Evolutionary conservation across 2,797 vertebrate species (phyloP), one percentile per base, ranked within the genome.

Genomic region (Esox lucius): DNA sequence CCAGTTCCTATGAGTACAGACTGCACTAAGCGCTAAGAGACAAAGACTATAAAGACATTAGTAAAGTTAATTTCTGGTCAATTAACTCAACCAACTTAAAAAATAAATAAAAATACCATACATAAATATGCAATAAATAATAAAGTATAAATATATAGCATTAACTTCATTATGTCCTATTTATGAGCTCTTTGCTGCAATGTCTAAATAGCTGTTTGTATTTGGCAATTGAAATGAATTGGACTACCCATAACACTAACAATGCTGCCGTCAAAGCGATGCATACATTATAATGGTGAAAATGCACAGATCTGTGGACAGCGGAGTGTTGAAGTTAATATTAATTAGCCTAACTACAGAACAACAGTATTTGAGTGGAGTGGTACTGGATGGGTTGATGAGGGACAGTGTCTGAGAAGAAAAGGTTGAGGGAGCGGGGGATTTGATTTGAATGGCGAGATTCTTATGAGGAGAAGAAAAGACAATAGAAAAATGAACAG

Each of bases 151-250:
- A 56, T 59, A 61, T 26, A 49, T 28, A 42, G 68, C 46, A 71
- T 59, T 35, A 7, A 31, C 53, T 35, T 33, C 19, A 56, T 39
- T 13, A 59, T 31, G 1, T 19, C n/a, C 15, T 61, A 71, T 71
- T 71, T 42, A 42, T 71, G 31, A 61, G 3, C 19, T 31, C 70
- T 39, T 53, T 13, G 62, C 65, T 71, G 31, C 31, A 31, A 59
- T 39, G 33, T 33, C 2, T 24, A 39, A 35, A 71, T 19, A 35
- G 8, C 19, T 26, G 13, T 71, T 71, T 71, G 19, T 31, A 35
- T 19, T 39, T 22, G 28, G 53, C 19, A 2, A 11, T 16, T 31
- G 49, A 19, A 5, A 17, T 22, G 49, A 12, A 33, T 7, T 31
- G 8, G 66, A 68, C 19, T 42, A 42, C 22, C 19, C 3, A 1